phyloP scores from a whole-genome alignment of 2,888 invertebrate genomes.

The Chloroclysta siterata region DNA sequence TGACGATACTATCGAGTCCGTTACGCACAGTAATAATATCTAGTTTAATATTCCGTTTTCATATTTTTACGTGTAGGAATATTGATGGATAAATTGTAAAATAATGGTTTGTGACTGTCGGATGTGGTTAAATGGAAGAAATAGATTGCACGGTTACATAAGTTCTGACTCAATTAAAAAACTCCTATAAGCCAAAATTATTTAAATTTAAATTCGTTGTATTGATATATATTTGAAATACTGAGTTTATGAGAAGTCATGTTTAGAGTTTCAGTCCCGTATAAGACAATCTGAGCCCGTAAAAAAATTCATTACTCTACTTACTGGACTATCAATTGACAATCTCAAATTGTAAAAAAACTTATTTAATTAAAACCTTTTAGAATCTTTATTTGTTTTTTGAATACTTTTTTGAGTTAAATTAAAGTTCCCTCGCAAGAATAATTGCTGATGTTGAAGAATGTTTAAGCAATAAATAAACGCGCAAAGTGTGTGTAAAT shows the following conservation, averaged over 20 bases:
- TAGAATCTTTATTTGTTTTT: no score
- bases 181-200: slow-evolving; percentile 9
- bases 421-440: neutral
- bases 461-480: slow-evolving; percentile 18
- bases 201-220: neutral
- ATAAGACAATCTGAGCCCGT: neutral
- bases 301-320: neutral
- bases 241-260: slow-evolving; percentile 3
- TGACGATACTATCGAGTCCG: slow-evolving; percentile 65
- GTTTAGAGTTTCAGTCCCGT: slow-evolving; percentile 8
- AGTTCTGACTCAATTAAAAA: slow-evolving; percentile 5
- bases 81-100: slow-evolving; percentile 57
- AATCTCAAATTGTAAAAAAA: no score
- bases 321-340: no score
- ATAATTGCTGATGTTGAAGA: neutral
- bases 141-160: slow-evolving; percentile 19
- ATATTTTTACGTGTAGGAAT: slow-evolving; percentile 74
- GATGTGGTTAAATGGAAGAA: slow-evolving; percentile 46
- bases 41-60: slow-evolving; percentile 66
- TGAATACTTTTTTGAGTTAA: no score
- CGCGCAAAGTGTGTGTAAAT: slow-evolving; percentile 20
- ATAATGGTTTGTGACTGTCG: slow-evolving; percentile 58
- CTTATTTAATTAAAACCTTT: neutral
- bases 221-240: neutral
- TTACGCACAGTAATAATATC: slow-evolving; percentile 71